These are phyloP conservation scores for Scaptomyza pallida DNA, from an alignment of 1,140 invertebrate genomes.

Conservation along the genomic window DNA sequence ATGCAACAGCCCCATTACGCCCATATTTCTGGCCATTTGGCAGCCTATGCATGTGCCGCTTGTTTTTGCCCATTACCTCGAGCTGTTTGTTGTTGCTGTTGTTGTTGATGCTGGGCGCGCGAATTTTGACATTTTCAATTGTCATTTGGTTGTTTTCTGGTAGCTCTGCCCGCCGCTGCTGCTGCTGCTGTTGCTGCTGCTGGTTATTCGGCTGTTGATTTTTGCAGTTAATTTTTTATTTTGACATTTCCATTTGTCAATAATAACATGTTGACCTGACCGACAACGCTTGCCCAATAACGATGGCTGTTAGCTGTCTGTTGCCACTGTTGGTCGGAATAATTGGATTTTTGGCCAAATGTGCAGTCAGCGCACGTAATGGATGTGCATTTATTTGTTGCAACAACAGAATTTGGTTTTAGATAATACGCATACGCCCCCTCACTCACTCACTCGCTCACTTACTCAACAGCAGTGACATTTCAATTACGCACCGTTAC, in stretches of 20 bases:
- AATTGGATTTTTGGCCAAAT: conserved; percentile 55
- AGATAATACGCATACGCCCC: conserved; percentile 7
- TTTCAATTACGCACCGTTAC: conserved; percentile 60
- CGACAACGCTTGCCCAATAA: conserved; percentile 36
- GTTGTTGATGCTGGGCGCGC: conserved; percentile 26
- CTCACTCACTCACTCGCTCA: too few relatives aligned
- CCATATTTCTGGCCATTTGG: conserved; percentile 44
- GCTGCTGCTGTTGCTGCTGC: neutral
- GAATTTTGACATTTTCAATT: conserved; percentile 81
- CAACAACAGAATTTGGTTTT: conserved; percentile 30
- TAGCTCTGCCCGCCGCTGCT: neutral
- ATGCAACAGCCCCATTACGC: conserved; percentile 43
- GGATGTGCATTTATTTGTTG: conserved; percentile 53
- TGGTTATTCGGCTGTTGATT: conserved; percentile 59
- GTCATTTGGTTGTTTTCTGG: conserved; percentile 52
- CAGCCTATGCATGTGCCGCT: conserved; percentile 22
- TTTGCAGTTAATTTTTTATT: conserved; percentile 79
- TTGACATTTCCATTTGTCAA: conserved; percentile 83
- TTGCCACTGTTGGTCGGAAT: conserved; percentile 16
- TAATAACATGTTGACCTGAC: conserved; percentile 74
- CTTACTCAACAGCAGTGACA: conserved; percentile 35
- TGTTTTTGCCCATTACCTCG: conserved; percentile 37
- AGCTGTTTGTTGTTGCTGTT: conserved; percentile 23
- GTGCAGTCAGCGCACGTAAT: conserved; percentile 27
- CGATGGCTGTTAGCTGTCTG: conserved; percentile 9